Evolutionary conservation across 2,888 invertebrate genomes (phyloP).

Genomic region (Auanema freiburgensis): DNA sequence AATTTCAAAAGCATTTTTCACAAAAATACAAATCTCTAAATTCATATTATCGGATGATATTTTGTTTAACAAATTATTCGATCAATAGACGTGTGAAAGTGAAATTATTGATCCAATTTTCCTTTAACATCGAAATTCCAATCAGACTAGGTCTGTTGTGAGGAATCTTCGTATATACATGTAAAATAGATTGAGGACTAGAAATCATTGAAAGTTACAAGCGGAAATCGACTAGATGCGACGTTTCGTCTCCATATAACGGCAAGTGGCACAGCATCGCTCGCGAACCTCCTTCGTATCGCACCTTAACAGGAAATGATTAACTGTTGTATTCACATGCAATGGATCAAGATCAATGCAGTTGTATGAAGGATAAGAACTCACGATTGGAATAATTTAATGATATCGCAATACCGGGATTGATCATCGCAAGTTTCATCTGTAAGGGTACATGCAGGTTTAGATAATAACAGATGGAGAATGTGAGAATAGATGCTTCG

Average conservation of each 20-base stretch:
- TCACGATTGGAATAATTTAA: constrained; percentile 61
- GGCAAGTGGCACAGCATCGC: constrained; percentile 54
- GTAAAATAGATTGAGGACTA: no score
- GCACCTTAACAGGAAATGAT: constrained; percentile 39
- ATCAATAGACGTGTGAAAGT: no score
- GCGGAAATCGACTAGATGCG: constrained; percentile 6
- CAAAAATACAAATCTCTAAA: no score
- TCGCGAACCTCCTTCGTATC: constrained; percentile 51
- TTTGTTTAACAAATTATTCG: no score
- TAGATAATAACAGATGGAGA: no score
- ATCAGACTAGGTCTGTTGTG: no score
- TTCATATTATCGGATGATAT: no score
- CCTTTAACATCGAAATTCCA: no score
- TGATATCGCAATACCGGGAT: constrained; percentile 61
- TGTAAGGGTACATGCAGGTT: constrained; percentile 22
- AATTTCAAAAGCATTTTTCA: no score
- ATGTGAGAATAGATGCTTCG: neutral
- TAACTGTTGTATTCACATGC: neutral
- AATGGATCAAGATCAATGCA: neutral
- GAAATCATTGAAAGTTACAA: constrained; percentile 1
- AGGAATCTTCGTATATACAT: no score
- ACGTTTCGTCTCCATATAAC: constrained; percentile 33
- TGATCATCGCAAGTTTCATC: constrained; percentile 54
- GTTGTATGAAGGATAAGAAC: constrained; percentile 19
- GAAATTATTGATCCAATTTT: no score